A percentile compares a stretch with the other conserved stretches of the same genome.
phyloP scores from a whole-genome alignment of 2,797 vertebrate species.

The Acipenser ruthenus region DNA sequence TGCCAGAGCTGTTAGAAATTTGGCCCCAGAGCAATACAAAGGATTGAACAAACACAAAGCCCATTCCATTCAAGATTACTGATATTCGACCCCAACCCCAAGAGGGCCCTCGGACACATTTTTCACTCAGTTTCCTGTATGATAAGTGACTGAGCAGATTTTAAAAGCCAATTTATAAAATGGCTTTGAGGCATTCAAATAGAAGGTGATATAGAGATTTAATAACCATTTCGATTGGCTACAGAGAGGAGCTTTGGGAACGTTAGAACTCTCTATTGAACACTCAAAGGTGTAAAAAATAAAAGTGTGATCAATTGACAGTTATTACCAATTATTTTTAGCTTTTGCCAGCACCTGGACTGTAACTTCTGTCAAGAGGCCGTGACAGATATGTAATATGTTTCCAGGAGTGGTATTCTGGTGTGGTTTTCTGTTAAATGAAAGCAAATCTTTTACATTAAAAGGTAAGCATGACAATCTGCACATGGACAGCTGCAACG shows the following conservation, averaged over 20 bases:
- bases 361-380: neutral
- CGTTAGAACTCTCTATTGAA: no score
- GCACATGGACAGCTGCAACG: no score
- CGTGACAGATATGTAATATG: neutral
- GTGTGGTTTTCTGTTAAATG: neutral
- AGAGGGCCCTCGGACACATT: neutral
- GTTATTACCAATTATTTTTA: no score
- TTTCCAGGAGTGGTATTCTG: neutral
- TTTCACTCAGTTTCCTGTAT: neutral
- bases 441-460: neutral
- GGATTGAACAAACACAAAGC: neutral
- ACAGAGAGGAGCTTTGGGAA: no score
- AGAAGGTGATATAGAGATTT: no score
- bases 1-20: neutral
- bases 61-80: neutral
- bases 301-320: no score
- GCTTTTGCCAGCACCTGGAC: no score
- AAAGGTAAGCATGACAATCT: neutral
- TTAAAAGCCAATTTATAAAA: no score
- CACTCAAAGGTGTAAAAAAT: no score
- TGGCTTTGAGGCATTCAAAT: no score
- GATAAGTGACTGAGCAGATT: no score
- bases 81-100: neutral
- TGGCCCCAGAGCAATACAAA: neutral
- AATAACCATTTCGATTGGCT: no score